These are phyloP conservation scores for Chionomys nivalis DNA, from an alignment of 2,113 vertebrate genomes.

Conservation along the genomic window DNA sequence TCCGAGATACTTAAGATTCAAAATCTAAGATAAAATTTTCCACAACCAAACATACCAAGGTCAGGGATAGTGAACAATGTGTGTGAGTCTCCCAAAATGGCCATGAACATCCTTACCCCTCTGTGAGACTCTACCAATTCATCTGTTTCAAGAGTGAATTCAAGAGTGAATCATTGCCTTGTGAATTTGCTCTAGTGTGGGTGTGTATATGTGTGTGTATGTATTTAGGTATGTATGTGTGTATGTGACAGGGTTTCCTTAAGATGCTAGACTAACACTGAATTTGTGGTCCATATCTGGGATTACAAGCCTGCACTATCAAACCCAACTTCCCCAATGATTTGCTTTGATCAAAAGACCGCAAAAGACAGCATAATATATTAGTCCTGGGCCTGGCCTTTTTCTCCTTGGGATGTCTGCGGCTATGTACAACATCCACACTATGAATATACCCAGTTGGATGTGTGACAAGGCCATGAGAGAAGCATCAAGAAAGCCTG, in stretches of 20 bases:
- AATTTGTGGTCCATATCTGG: background rate
- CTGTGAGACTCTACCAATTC: background rate
- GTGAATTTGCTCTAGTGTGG: background rate
- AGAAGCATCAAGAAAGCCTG: background rate
- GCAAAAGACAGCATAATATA: background rate
- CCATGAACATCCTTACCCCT: background rate
- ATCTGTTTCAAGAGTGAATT: background rate
- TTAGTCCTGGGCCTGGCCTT: background rate
- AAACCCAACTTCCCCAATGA: background rate
- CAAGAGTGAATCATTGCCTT: no score
- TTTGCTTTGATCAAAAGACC: background rate
- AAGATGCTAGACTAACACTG: background rate
- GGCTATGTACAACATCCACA: background rate
- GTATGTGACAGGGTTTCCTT: background rate
- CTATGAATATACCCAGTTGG: background rate
- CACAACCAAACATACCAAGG: background rate
- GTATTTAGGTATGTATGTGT: background rate
- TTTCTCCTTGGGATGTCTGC: background rate
- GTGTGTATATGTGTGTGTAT: background rate
- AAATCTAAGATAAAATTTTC: background rate
- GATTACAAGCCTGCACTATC: background rate
- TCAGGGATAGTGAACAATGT: background rate
- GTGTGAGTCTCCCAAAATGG: background rate
- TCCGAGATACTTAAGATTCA: background rate
- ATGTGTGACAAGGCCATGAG: background rate